phyloP scores from a whole-genome alignment of 2,888 invertebrate genomes.

The Epistrophe eligans region DNA sequence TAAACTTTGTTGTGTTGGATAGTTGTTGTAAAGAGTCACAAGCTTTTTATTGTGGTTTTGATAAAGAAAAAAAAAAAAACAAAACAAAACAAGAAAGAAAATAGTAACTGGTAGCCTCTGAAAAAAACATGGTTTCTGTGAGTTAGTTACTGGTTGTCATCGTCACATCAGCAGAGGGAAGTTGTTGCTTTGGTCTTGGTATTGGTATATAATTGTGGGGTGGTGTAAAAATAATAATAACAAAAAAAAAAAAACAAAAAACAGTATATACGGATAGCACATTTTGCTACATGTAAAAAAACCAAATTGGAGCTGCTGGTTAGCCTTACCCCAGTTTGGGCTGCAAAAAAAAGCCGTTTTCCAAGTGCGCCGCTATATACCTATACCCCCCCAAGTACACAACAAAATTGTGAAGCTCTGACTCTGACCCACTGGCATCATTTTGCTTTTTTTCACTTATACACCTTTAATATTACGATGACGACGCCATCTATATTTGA shows the following conservation, averaged over 20 bases:
- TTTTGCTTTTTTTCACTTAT: constrained; percentile 76
- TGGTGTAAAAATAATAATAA: not conserved
- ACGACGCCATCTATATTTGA: constrained; percentile 20
- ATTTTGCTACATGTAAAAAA: constrained; percentile 39
- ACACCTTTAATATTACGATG: constrained; percentile 31
- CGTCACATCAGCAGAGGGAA: constrained; percentile 25
- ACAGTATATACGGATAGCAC: constrained; percentile 19
- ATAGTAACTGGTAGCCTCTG: constrained; percentile 35
- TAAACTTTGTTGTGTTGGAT: constrained; percentile 36
- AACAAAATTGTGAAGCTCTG: constrained; percentile 61
- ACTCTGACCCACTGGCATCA: constrained; percentile 83
- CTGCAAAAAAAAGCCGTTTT: constrained; percentile 40
- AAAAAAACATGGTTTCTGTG: constrained; percentile 16
- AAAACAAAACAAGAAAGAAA: constrained; percentile 7
- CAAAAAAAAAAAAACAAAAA: not conserved
- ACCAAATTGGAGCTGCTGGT: constrained; percentile 71
- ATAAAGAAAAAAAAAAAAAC: not conserved
- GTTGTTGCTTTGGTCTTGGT: constrained; percentile 13
- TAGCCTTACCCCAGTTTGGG: constrained; percentile 74
- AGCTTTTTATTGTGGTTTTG: constrained; percentile 50
- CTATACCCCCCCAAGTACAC: constrained; percentile 34
- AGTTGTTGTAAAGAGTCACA: constrained; percentile 17
- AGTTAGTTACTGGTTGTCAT: not conserved
- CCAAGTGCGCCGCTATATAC: constrained; percentile 23
- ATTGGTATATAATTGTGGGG: constrained; percentile 30